Evolutionary conservation across 2,113 vertebrate genomes (phyloP).

Genomic region (Ciconia maguari): DNA sequence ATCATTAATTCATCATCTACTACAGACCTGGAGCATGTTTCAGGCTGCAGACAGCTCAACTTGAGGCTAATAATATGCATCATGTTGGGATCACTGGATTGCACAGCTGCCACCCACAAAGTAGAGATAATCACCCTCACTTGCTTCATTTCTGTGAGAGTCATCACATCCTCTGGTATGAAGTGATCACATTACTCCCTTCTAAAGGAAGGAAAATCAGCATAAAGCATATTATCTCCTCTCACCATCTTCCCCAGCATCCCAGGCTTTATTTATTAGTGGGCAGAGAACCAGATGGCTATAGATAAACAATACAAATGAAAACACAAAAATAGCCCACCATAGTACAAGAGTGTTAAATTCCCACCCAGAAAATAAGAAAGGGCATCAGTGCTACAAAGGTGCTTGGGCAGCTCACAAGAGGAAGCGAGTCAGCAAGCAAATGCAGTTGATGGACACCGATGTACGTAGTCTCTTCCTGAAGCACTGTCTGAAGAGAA

Average conservation of each 20-base stretch:
- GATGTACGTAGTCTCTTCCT: rapidly evolving
- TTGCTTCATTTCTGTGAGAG: background rate
- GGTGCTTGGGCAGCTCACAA: background rate
- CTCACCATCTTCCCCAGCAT: background rate
- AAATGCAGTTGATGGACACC: rapidly evolving
- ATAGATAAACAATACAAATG: background rate
- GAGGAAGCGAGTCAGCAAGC: background rate
- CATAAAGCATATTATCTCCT: background rate
- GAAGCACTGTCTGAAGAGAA: background rate
- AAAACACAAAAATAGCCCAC: background rate
- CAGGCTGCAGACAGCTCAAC: conserved; percentile 5
- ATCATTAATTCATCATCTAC: background rate
- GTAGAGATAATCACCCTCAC: background rate
- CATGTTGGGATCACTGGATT: background rate
- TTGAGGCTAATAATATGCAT: background rate
- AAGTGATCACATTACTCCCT: background rate
- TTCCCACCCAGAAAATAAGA: conserved; percentile 13
- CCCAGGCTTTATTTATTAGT: background rate
- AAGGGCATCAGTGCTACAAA: background rate
- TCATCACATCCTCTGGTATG: background rate
- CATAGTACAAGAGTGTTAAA: background rate
- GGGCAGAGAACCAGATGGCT: conserved; percentile 3
- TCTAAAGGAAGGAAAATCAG: background rate
- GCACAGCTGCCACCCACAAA: conserved; percentile 25
- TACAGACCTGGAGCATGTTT: background rate